Base-by-base conservation (phyloP, 2,797 vertebrate genomes). In the Fratercula arctica region DNA sequence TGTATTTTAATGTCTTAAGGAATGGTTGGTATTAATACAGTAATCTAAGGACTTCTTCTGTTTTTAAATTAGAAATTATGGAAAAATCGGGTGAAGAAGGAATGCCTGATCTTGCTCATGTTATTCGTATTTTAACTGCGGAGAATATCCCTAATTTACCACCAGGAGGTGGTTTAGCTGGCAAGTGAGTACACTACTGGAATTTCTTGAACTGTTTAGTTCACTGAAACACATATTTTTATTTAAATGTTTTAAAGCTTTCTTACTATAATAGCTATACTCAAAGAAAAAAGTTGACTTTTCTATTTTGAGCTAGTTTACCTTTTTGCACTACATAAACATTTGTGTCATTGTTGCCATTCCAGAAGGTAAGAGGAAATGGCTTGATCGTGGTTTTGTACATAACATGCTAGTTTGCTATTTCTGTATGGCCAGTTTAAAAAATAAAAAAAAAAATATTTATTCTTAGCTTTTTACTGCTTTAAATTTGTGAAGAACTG, bases 91-190 rank as follows among this genome's bases (percentile, higher is more conserved):
- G 98, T 91, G 99, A 99, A 95, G 99, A 99, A 95, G 99, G 98
- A 80, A 98, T 99, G 98, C 99, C 99, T 81, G 99, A 99, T 97
- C 98, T 99, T 97, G 98, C 98, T 95, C 99, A 99, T 37, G 99
- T 99, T 97, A 99, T 99, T 98, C 99, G 99, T 97, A 99, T 98
- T 98, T 98, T 99, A 97, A 99, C 99, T 96, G 98, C 99, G 54
- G 99, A 99, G 98, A 99, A 98, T 97, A 99, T 99, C 98, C 99
- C 99, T 93, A 98, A 99, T 97, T 98, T 99, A 94, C 99, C 99
- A 97, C 99, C 99, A 97, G 99, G 99, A 97, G 99, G 99, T 97
- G 99, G 99, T 95, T 99, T 99, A 93, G 99, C 99, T 98, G 99
- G 99, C 99, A 99, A 99, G 99, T 99, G 98, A 98, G 99, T 98